Evolutionary conservation across 2,888 invertebrate genomes (phyloP).

Genomic region (Dicranocentrus wangi): DNA sequence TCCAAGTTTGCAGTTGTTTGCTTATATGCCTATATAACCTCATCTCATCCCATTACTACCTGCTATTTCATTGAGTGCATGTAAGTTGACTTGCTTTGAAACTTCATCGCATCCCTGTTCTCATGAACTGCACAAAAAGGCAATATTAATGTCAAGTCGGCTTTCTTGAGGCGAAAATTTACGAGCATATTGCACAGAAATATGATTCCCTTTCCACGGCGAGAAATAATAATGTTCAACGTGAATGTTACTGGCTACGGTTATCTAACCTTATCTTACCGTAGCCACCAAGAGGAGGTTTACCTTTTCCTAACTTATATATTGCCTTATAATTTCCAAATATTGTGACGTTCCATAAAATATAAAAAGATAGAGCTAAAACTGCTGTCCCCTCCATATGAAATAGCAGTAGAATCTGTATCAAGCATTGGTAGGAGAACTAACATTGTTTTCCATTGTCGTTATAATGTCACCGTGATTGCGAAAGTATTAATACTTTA

Average conservation of each 20-base stretch:
- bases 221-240: not conserved
- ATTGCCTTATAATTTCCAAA: constrained; percentile 9
- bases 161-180: constrained; percentile 57
- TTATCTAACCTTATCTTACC: no score
- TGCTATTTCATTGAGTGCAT: constrained; percentile 12
- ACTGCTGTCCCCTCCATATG: no score
- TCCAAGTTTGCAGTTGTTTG: no score
- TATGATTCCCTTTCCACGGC: not conserved
- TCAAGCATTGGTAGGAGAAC: no score
- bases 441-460: no score
- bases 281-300: constrained; percentile 11
- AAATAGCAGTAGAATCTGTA: no score
- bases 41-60: no score
- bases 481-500: no score
- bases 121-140: constrained; percentile 37
- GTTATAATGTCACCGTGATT: no score
- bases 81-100: constrained; percentile 18
- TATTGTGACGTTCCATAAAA: not conserved
- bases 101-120: constrained; percentile 12
- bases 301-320: constrained; percentile 14
- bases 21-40: no score
- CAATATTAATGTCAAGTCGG: constrained; percentile 61
- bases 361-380: no score
- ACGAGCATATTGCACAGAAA: constrained; percentile 42
- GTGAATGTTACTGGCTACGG: not conserved